Conservation (phyloP, 1,140 invertebrate species). For the Drosophila burlai region DNA sequence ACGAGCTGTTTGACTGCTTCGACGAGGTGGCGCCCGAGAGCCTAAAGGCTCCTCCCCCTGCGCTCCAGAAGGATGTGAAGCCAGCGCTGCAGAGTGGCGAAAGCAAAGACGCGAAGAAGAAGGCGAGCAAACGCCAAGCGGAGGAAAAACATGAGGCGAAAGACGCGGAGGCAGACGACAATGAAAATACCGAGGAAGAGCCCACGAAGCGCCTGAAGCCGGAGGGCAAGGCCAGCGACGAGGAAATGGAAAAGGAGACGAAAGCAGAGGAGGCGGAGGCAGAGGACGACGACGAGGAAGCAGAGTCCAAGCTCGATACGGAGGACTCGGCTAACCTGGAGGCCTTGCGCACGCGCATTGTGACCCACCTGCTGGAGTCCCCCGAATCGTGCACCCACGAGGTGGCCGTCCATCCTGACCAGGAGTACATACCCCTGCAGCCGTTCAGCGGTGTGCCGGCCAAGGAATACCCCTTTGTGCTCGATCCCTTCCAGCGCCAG, state of each 20-base stretch:
- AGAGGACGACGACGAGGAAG: conserved; percentile 8
- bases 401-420: conserved; percentile 94
- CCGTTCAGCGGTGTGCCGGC: conserved; percentile 89
- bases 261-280: conserved; percentile 6
- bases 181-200: not conserved
- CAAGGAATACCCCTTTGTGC: conserved; percentile 96
- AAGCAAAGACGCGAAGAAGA: conserved; percentile 9
- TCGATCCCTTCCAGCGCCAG: conserved; percentile 99
- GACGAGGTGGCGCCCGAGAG: conserved; percentile 57
- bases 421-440: conserved; percentile 92
- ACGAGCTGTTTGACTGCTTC: conserved; percentile 81
- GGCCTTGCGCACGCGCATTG: conserved; percentile 88
- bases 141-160: conserved; percentile 6
- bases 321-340: conserved; percentile 84
- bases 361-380: conserved; percentile 94
- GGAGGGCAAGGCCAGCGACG: not conserved
- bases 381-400: conserved; percentile 96
- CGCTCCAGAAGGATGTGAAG: conserved; percentile 2
- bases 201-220: conserved; percentile 37
- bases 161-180: not conserved
- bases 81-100: not conserved
- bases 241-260: not conserved
- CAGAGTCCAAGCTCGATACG: conserved; percentile 15
- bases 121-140: conserved; percentile 44
- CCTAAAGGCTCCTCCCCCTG: conserved; percentile 8